Percentiles rank a stretch among this genome's conserved stretches.
phyloP scores from a whole-genome alignment of 2,797 vertebrate species.

The Platyrinchus mystaceus region DNA sequence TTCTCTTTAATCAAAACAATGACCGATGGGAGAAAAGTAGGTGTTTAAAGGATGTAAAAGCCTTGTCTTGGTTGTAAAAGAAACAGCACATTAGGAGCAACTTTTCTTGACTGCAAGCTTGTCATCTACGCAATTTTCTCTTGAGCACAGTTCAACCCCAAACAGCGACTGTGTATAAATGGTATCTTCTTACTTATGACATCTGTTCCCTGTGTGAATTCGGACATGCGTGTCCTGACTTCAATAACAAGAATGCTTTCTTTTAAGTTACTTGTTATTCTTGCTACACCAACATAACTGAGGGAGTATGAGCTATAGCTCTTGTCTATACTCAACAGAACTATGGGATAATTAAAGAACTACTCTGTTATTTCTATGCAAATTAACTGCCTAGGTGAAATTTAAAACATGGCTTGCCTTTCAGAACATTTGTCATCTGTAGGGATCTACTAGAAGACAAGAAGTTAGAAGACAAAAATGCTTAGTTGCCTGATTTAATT shows the following conservation, averaged over 20 bases:
- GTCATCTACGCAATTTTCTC: neutral
- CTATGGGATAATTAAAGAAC: slow-evolving; percentile 18
- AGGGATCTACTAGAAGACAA: neutral
- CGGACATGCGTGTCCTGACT: slow-evolving; percentile 37
- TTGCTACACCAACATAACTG: neutral
- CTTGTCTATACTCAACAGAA: neutral
- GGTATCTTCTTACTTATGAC: slow-evolving; percentile 49
- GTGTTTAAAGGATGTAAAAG: neutral
- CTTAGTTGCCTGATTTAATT: neutral
- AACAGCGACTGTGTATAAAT: neutral
- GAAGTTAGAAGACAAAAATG: neutral
- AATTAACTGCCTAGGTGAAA: slow-evolving; percentile 25
- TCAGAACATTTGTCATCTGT: neutral
- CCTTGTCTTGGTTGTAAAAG: neutral
- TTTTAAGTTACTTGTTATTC: slow-evolving; percentile 45
- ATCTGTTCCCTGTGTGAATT: slow-evolving; percentile 59
- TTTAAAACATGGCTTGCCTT: neutral
- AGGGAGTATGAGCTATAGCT: slow-evolving; percentile 2
- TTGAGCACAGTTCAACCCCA: neutral
- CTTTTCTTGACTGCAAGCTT: neutral
- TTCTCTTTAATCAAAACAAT: slow-evolving; percentile 23
- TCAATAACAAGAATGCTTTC: slow-evolving; percentile 52
- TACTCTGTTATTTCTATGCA: slow-evolving; percentile 11
- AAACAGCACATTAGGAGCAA: neutral
- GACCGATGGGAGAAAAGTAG: neutral